Evolutionary conservation across 2,113 vertebrate species (phyloP), one percentile per base, ranked within the genome.

Genomic region (Tetrao urogallus): DNA sequence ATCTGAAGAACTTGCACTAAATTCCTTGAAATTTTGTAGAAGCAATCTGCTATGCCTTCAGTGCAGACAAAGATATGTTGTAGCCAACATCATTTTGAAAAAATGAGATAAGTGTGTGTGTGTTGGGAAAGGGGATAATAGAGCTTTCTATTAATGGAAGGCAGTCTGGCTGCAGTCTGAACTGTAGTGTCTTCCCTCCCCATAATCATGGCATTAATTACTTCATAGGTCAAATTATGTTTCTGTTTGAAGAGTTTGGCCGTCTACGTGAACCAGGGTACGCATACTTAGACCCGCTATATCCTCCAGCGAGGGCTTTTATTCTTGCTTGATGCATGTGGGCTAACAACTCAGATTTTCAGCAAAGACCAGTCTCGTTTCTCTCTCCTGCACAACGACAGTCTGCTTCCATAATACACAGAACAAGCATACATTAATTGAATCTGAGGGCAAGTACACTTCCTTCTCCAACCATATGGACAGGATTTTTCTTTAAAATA

Each of bases 121-220:
- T 28, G 71, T 18, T 47, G 75, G 64, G 63, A 81, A 63, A 90
- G 34, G 70, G 57, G 80, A 92, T 76, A 96, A 93, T 60, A 92
- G 70, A 95, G 64, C 20, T 89, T 89, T 89, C 91, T 94, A 94
- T 93, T 96, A 93, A 92, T 81, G 86, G 94, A 97, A 91, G 88
- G 82, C 88, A 88, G 88, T 71, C 71, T 0, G 57, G 88, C 83
- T 96, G 73, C 88, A 95, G 89, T 66, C 75, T 94, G 95, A 94
- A 93, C 83, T 63, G 61, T 76, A 58, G 78, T 83, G 75, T 91
- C 79, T 86, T 89, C 61, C 79, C 82, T 91, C 90, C 91, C 74
- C 87, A 52, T 91, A 94, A 95, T 93, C 85, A 86, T 25, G 76
- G 87, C 85, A 91, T 86, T 92, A 95, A 95, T 95, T 89, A 95